Evolutionary conservation across 2,797 vertebrate genomes (phyloP), one percentile per base, ranked within the genome.

Genomic region (Triplophysa bombifrons): DNA sequence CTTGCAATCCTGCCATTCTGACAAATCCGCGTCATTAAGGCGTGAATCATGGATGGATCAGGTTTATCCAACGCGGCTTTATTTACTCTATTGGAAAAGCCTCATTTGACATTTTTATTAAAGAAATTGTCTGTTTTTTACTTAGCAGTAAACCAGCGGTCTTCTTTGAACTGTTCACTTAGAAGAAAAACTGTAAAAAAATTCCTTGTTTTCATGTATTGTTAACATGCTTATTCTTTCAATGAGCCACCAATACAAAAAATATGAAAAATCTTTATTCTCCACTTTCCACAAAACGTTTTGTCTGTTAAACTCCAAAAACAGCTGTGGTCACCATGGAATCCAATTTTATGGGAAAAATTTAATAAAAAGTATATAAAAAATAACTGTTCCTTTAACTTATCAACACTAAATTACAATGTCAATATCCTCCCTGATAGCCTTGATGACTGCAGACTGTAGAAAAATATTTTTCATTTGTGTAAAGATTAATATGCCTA

Each of bases 1-100:
- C 78, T 78, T 72, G 48, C 71, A 61, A 16, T 74, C 63, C 63
- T 72, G 60, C 60, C 50, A 30, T 70, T 77, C 66, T 70, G 56
- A 30, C 74, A 65, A 16, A 48, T 69, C 53, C 74, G 56, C 25
- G 22, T 58, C 74, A 76, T 58, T 76, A 20, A n/a, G 12, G 64
- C 13, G 22, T 68, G 65, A 76, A 48, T 46, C 51, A 76, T 58
- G 64, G 17, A 68, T 30, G 50, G 60, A 51, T 19, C 48, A 50
- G 46, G 34, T 55, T 41, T 22, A 67, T 41, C 38, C n/a, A 67
- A 22, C 22, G 4, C 8, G 38, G 9, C 7, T 16, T 66, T 66
- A 14, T 66, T 66, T 66, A 66, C 64, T 46, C 25, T 34, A 61
- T 61, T 63, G 27, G 27, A 9, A 17, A 1, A 34, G 27, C 4